These are phyloP conservation scores for Maccullochella peelii DNA, from an alignment of 2,113 vertebrate species.

Conservation along the genomic window DNA sequence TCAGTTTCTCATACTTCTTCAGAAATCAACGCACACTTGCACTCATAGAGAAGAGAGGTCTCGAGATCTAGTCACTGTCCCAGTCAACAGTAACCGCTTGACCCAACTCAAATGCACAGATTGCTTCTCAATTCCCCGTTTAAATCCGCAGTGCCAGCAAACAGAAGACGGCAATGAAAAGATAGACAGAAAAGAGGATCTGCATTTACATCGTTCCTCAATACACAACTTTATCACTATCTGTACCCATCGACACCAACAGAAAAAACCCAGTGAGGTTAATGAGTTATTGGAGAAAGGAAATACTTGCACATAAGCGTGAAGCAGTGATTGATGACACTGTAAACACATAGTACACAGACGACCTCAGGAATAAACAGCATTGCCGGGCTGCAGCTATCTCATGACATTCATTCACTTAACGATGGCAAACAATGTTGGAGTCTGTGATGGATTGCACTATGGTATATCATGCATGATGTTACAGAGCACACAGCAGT, in stretches of 20 bases:
- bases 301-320: constrained; percentile 69
- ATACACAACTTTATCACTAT: constrained; percentile 35
- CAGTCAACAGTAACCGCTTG: not conserved
- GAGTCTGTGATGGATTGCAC: constrained; percentile 72
- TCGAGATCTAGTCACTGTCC: not conserved
- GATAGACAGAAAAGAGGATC: constrained; percentile 28
- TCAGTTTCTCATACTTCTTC: not conserved
- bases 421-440: constrained; percentile 71
- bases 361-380: constrained; percentile 58
- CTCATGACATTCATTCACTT: constrained; percentile 68
- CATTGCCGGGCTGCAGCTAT: constrained; percentile 53
- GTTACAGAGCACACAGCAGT: constrained; percentile 22
- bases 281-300: constrained; percentile 84
- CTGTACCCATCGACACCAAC: constrained; percentile 23
- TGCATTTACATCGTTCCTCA: constrained; percentile 2
- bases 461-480: constrained; percentile 52
- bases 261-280: constrained; percentile 63
- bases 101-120: not conserved
- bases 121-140: not conserved
- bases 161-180: constrained; percentile 6
- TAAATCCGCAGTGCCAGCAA: constrained; percentile 11
- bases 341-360: constrained; percentile 69
- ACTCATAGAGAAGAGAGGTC: not conserved
- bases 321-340: constrained; percentile 77
- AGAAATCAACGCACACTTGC: not conserved